phyloP scores from a whole-genome alignment of 2,113 vertebrate genomes.

The Odobenus rosmarus region DNA sequence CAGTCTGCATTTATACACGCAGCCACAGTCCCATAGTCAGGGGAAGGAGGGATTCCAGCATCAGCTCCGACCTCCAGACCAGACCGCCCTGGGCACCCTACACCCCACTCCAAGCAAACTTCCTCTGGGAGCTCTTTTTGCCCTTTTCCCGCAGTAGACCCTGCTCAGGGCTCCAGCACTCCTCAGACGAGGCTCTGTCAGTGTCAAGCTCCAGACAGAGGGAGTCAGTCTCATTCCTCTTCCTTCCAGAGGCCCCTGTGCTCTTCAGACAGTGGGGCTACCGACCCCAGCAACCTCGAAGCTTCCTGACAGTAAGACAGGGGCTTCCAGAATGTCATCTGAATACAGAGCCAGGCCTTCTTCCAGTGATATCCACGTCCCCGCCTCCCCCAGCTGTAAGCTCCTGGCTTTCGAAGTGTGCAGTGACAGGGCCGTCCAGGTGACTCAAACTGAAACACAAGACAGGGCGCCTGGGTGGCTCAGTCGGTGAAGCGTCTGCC shows the following conservation, averaged over 20 bases:
- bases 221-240: background rate
- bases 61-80: background rate
- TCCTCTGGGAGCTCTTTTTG: background rate
- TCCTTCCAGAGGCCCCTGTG: background rate
- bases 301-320: background rate
- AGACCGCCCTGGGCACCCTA: background rate
- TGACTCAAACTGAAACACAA: background rate
- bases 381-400: background rate
- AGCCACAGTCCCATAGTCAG: rapidly evolving
- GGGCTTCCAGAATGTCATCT: background rate
- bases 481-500: background rate
- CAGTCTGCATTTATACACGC: background rate
- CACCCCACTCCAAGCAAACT: background rate
- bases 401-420: background rate
- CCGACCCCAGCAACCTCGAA: background rate
- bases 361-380: background rate
- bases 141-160: background rate
- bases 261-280: background rate
- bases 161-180: background rate
- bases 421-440: rapidly evolving
- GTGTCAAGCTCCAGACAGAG: background rate
- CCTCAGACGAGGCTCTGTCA: too few relatives aligned
- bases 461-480: background rate
- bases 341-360: background rate
- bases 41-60: background rate